A percentile compares a stretch with the other conserved stretches of the same genome.
These are phyloP conservation scores for Rhipidura dahli DNA, from an alignment of 2,113 vertebrate species.

Conservation along the genomic window DNA sequence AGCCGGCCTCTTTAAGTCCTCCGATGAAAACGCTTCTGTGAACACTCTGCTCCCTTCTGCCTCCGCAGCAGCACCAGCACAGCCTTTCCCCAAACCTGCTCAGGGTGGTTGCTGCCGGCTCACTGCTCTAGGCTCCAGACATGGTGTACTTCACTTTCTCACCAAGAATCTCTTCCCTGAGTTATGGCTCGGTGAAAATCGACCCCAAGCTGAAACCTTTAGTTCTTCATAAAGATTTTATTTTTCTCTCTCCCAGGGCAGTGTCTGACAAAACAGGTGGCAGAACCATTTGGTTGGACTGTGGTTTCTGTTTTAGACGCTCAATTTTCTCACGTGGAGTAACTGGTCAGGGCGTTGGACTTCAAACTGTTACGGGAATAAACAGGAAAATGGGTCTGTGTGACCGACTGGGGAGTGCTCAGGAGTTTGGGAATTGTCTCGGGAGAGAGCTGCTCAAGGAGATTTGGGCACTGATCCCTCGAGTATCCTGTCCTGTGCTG, in stretches of 20 bases:
- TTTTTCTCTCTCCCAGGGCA: neutral
- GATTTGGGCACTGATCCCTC: no score
- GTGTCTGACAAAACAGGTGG: neutral
- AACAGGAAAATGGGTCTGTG: fast-evolving
- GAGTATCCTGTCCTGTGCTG: fast-evolving
- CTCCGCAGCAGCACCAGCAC: neutral
- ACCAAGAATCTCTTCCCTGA: neutral
- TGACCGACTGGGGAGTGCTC: fast-evolving
- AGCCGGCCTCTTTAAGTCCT: no score
- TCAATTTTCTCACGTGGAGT: fast-evolving
- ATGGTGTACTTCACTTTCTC: neutral
- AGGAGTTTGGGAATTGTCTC: neutral
- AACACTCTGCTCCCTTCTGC: no score
- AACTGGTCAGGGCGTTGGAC: fast-evolving
- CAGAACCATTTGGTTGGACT: fast-evolving
- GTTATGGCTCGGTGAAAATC: neutral
- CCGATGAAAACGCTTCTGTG: neutral
- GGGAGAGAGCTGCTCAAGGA: neutral
- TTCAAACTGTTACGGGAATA: fast-evolving
- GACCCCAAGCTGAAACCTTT: neutral
- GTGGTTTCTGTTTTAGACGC: neutral
- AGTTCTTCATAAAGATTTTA: neutral
- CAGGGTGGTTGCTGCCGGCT: neutral
- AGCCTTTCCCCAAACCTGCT: neutral
- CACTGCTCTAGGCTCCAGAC: neutral